A percentile compares a stretch with the other conserved stretches of the same genome.
Conservation (phyloP, 2,888 invertebrate genomes). For the Achlya flavicornis region DNA sequence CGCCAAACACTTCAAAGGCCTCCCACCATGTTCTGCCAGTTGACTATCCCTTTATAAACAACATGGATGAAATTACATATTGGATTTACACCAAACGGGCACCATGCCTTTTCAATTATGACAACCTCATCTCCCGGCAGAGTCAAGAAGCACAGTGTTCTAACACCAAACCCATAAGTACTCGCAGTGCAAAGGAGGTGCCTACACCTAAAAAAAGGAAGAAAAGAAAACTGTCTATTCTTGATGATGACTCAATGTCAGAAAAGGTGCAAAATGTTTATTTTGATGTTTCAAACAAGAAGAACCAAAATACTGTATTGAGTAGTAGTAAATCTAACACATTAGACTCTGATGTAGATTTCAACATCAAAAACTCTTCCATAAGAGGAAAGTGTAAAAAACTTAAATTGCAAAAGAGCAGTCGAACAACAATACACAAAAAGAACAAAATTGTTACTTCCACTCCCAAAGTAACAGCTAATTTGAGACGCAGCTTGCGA, state of each 20-base stretch:
- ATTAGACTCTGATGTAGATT: constrained; percentile 63
- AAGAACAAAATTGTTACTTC: constrained; percentile 68
- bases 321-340: constrained; percentile 59
- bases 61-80: constrained; percentile 77
- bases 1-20: constrained; percentile 10
- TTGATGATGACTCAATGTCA: constrained; percentile 63
- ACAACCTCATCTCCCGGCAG: constrained; percentile 59
- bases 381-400: constrained; percentile 56
- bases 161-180: constrained; percentile 51
- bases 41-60: constrained; percentile 70
- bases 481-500: constrained; percentile 65
- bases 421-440: constrained; percentile 49
- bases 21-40: constrained; percentile 17
- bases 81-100: constrained; percentile 77
- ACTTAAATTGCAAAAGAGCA: constrained; percentile 51
- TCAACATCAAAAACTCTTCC: constrained; percentile 67
- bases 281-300: constrained; percentile 60
- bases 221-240: constrained; percentile 62
- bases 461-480: constrained; percentile 58
- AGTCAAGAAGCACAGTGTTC: constrained; percentile 56
- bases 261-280: constrained; percentile 64
- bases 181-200: constrained; percentile 45
- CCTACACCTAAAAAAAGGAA: constrained; percentile 63
- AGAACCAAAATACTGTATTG: constrained; percentile 41
- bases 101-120: constrained; percentile 75